Percentiles rank a stretch among this genome's conserved stretches.
Evolutionary conservation across 2,797 vertebrate species (phyloP).

Genomic region (Gila robusta): DNA sequence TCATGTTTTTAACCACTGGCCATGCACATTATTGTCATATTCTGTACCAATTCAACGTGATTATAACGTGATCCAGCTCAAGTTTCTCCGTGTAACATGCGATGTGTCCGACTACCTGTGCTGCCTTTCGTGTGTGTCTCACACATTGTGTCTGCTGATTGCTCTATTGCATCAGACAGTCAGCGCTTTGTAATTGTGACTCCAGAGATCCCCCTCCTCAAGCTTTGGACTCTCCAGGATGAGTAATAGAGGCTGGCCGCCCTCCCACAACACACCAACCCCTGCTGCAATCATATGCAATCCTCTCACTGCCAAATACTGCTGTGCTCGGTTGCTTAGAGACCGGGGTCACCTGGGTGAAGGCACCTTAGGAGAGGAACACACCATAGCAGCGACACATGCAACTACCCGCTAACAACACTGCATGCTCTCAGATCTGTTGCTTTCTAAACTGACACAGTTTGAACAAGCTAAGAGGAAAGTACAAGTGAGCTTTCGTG

Average conservation of each 20-base stretch:
- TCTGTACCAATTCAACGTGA: not conserved
- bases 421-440: not conserved
- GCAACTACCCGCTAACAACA: not conserved
- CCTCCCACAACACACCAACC: constrained; percentile 54
- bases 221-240: constrained; percentile 55
- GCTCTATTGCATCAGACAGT: constrained; percentile 76
- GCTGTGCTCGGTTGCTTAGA: constrained; percentile 74
- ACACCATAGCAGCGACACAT: constrained; percentile 17
- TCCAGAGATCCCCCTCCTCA: constrained; percentile 72
- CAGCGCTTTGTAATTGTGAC: constrained; percentile 76
- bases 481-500: not conserved
- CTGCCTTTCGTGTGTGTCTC: constrained; percentile 42
- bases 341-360: constrained; percentile 74
- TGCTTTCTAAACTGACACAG: not conserved
- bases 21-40: too few species aligned
- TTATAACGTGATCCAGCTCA: not conserved
- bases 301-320: constrained; percentile 73
- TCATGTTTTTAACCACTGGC: not conserved
- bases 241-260: constrained; percentile 42
- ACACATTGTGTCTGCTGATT: constrained; percentile 74
- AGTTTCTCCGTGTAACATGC: constrained; percentile 21
- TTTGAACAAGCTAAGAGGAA: not conserved
- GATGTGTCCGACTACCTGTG: constrained; percentile 27
- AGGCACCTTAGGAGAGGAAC: constrained; percentile 62
- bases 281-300: constrained; percentile 86